phyloP scores from a whole-genome alignment of 2,113 vertebrate genomes.

The Corvus moneduloides region DNA sequence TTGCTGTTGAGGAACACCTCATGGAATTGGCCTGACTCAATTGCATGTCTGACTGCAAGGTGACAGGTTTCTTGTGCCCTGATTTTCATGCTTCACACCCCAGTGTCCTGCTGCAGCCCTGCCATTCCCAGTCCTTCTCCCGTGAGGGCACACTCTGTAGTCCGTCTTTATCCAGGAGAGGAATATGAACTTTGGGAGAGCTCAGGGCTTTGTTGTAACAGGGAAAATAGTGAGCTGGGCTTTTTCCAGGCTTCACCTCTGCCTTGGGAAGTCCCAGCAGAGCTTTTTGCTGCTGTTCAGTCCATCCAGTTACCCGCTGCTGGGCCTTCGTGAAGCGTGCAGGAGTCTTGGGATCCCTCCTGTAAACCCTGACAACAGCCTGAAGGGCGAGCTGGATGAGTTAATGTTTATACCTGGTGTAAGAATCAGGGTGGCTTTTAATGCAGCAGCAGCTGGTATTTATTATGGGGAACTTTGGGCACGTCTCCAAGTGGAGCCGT shows the following conservation, averaged over 20 bases:
- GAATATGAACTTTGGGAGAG: not conserved
- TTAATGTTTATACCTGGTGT: conserved; percentile 11
- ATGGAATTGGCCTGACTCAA: not conserved
- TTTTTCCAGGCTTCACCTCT: not conserved
- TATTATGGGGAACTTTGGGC: not conserved
- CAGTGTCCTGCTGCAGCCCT: not conserved
- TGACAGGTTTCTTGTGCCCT: not conserved
- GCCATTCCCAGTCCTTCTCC: not conserved
- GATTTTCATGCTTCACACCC: not conserved
- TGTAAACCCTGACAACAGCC: not conserved
- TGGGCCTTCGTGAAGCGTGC: not conserved
- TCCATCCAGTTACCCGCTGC: not conserved
- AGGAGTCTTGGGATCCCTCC: not conserved
- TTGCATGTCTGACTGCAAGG: not conserved
- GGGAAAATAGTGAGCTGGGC: not conserved
- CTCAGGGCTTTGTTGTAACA: not conserved
- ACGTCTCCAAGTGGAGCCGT: not conserved
- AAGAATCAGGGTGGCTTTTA: not conserved
- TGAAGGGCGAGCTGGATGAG: not conserved
- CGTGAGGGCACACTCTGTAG: not conserved
- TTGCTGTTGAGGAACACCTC: not conserved
- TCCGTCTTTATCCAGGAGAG: not conserved
- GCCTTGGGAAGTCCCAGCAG: not conserved
- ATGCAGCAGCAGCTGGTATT: conserved; percentile 16
- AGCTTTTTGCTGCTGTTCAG: not conserved